phyloP scores from a whole-genome alignment of 92 coral and sea anemone species.

The Parazoanthus atlanticus region DNA sequence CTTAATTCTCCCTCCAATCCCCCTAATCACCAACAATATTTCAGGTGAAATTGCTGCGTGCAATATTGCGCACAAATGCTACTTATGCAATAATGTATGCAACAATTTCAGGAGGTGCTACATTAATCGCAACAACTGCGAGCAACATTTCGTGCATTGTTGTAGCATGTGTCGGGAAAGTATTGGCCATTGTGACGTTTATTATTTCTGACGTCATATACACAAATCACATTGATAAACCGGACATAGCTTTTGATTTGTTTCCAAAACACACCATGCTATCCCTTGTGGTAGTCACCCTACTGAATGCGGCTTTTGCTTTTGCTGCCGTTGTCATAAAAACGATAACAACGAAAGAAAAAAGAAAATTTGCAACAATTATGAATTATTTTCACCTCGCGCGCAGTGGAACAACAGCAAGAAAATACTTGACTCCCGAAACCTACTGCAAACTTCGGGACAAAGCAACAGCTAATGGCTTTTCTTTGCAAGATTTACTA shows the following conservation, averaged over 20 bases:
- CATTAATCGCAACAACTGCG: too few species aligned
- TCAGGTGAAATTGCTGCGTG: too few species aligned
- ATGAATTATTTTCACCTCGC: slow-evolving; percentile 16
- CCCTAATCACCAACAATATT: too few species aligned
- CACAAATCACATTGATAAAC: neutral
- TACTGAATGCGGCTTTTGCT: slow-evolving; percentile 22
- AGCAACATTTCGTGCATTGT: too few species aligned
- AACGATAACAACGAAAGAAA: neutral
- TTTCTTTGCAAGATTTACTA: slow-evolving; percentile 42
- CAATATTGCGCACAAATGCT: too few species aligned
- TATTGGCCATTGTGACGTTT: neutral
- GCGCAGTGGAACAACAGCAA: neutral
- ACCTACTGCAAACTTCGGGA: slow-evolving; percentile 48
- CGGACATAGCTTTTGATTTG: too few species aligned
- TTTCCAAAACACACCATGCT: neutral
- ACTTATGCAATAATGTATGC: too few species aligned
- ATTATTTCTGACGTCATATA: neutral
- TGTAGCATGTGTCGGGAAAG: too few species aligned
- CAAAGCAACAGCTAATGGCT: slow-evolving; percentile 49
- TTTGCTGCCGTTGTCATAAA: slow-evolving; percentile 1
- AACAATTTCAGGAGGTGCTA: too few species aligned
- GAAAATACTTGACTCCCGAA: slow-evolving; percentile 46
- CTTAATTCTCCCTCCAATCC: too few species aligned
- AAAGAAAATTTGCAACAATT: neutral
- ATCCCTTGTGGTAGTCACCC: neutral